A percentile compares a stretch with the other conserved stretches of the same genome.
These are phyloP conservation scores for Homarus gammarus DNA, from an alignment of 2,888 invertebrate genomes.

Conservation along the genomic window DNA sequence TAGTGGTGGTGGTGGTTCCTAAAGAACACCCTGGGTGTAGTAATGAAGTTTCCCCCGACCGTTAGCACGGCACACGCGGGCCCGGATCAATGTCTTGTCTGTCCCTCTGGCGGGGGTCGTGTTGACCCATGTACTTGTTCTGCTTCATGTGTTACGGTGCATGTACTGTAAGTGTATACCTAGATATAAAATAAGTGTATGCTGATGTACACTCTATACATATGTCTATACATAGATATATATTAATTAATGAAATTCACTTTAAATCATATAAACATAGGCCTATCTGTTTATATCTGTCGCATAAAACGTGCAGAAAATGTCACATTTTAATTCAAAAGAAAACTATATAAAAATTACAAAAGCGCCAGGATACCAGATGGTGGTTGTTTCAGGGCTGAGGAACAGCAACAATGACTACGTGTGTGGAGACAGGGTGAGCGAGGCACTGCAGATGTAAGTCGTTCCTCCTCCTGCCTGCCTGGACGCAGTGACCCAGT, in stretches of 20 bases:
- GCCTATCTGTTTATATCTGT: neutral
- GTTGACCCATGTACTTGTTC: neutral
- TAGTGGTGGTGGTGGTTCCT: no score
- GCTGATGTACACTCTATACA: neutral
- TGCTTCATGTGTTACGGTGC: neutral
- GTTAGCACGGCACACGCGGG: neutral
- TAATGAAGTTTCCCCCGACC: neutral
- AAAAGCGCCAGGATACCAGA: neutral
- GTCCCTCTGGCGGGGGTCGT: neutral
- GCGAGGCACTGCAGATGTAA: neutral
- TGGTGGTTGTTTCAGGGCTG: neutral
- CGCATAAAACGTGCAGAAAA: neutral
- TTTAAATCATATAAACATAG: neutral
- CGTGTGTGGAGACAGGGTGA: neutral
- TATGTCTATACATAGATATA: neutral
- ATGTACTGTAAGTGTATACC: neutral
- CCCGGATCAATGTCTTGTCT: neutral
- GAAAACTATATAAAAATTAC: no score
- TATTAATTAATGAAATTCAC: no score
- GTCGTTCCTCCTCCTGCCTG: neutral
- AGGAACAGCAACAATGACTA: neutral
- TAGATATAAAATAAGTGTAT: neutral
- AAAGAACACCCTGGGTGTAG: no score
- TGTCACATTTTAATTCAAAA: no score
- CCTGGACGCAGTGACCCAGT: neutral